These are phyloP conservation scores for Muscicapa adusta DNA, from an alignment of 2,113 vertebrate genomes.

Conservation along the genomic window DNA sequence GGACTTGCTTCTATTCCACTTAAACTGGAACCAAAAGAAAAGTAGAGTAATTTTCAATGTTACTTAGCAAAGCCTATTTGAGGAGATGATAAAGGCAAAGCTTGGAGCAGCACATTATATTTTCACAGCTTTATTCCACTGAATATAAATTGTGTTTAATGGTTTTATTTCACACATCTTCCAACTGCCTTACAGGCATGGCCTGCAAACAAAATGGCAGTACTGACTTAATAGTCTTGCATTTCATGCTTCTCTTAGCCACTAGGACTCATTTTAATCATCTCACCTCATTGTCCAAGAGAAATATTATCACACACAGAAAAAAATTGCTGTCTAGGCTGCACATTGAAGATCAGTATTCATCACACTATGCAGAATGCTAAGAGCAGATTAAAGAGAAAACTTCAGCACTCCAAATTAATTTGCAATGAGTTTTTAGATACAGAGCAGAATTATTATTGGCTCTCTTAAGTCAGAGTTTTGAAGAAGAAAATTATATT, in stretches of 20 bases:
- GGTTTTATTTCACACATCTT: constrained; percentile 44
- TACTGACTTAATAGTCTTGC: constrained; percentile 1
- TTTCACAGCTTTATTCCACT: background rate
- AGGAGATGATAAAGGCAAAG: constrained; percentile 34
- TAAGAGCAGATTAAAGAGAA: background rate
- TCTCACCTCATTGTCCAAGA: constrained; percentile 36
- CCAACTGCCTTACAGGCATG: constrained; percentile 31
- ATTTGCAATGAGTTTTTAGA: background rate
- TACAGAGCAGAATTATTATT: background rate
- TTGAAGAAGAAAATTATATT: background rate
- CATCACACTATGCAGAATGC: background rate
- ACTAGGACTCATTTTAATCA: constrained; percentile 48
- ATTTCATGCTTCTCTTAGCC: constrained; percentile 8
- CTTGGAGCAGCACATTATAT: constrained; percentile 25
- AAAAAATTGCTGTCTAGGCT: background rate
- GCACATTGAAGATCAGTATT: constrained; percentile 36
- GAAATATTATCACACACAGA: constrained; percentile 35
- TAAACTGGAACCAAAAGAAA: background rate
- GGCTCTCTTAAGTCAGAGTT: background rate
- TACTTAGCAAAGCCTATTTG: constrained; percentile 22
- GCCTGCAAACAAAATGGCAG: constrained; percentile 38
- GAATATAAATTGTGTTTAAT: constrained; percentile 55
- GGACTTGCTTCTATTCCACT: background rate
- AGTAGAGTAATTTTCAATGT: background rate
- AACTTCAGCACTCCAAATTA: constrained; percentile 1